Conservation (phyloP, 2,797 vertebrate species). For the Fringilla coelebs region DNA sequence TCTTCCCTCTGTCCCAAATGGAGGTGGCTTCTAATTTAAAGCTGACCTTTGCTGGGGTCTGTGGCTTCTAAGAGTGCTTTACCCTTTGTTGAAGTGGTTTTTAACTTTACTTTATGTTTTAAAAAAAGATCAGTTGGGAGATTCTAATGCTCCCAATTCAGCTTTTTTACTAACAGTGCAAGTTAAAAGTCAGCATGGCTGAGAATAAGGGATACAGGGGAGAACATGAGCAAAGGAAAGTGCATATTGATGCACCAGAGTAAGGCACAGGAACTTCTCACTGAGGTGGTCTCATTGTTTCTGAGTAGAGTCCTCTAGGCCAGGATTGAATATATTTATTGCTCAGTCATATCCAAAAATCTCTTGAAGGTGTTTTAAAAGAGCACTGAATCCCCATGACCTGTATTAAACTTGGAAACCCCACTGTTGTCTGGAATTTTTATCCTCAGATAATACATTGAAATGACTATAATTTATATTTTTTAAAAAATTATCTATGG, state of each 20-base stretch:
- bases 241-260: conserved; percentile 45
- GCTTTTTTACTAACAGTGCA: conserved; percentile 37
- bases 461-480: background rate
- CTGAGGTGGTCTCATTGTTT: background rate
- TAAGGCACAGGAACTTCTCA: background rate
- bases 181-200: conserved; percentile 58
- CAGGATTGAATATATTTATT: background rate
- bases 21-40: conserved; percentile 45
- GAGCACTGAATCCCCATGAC: background rate
- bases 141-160: conserved; percentile 55
- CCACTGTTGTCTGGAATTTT: background rate
- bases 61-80: conserved; percentile 38
- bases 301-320: background rate
- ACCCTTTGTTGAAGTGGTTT: conserved; percentile 34
- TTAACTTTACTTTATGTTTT: conserved; percentile 56
- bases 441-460: background rate
- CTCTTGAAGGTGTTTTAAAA: background rate
- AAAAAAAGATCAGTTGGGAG: conserved; percentile 66
- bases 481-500: background rate
- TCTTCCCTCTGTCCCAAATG: background rate
- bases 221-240: background rate
- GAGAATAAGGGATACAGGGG: conserved; percentile 29
- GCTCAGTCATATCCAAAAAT: background rate
- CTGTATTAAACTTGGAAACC: background rate
- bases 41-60: conserved; percentile 44